Conservation (phyloP, 1,140 invertebrate species). For the Archivesica marissinica region DNA sequence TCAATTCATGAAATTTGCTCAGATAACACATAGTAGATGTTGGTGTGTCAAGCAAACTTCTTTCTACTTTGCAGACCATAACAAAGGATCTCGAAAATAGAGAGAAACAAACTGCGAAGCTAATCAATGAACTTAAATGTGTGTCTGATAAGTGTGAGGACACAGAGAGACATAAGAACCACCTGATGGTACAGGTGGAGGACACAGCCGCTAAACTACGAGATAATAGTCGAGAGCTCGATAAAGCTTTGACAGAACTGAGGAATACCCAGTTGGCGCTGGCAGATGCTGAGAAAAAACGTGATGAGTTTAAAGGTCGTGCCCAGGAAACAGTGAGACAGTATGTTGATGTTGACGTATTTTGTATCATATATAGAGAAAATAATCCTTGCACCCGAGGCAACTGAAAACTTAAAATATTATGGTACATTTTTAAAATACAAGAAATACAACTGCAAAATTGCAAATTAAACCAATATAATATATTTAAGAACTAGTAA, state of each 20-base stretch:
- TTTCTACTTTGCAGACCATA: conserved; percentile 72
- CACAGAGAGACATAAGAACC: conserved; percentile 74
- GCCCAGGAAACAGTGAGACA: conserved; percentile 82
- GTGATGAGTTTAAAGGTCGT: conserved; percentile 80
- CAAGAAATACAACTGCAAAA: no score
- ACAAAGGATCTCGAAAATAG: conserved; percentile 81
- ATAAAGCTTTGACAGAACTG: conserved; percentile 76
- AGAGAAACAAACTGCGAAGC: conserved; percentile 80
- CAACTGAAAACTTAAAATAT: no score
- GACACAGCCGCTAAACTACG: conserved; percentile 72
- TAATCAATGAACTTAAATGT: conserved; percentile 80
- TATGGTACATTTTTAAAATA: no score
- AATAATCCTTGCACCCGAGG: no score
- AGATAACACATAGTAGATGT: no score
- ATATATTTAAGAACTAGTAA: no score
- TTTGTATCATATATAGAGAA: no score
- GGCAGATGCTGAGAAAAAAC: conserved; percentile 78
- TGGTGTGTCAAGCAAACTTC: neutral
- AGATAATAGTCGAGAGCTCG: conserved; percentile 72
- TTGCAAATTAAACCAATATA: no score
- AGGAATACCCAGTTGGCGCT: conserved; percentile 75
- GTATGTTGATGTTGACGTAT: conserved; percentile 76
- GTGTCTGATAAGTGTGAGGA: conserved; percentile 78
- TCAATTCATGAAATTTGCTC: no score
- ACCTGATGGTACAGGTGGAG: conserved; percentile 74